Evolutionary conservation across 1,140 invertebrate species (phyloP), one percentile per base, ranked within the genome.

Genomic region (Drosophila asahinai): DNA sequence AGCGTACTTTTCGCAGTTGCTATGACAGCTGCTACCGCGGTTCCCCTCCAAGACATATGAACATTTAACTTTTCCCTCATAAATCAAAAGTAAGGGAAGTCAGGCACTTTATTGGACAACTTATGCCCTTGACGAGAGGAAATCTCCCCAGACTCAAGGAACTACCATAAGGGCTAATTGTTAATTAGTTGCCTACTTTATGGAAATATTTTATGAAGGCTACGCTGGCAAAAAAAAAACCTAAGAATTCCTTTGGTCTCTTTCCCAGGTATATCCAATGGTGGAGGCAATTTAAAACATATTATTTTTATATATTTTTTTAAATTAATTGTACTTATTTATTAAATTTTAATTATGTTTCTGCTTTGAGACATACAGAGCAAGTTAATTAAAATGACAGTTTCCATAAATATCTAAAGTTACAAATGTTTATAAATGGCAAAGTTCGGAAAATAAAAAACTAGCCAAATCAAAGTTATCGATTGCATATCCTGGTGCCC

Each of bases 21-120:
- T 11, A 40, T 40, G 54, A 40, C 54, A 57, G 36, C 36, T 57
- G 54, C 54, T 57, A 19, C 54, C 54, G 7, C 1, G 4, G 8
- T 38, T 15, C 17, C 22, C 30, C 12, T 8, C 1, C 17, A 55
- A 54, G 17, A 8, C 33, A 55, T 22, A 38, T 55, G 17, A 55
- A 55, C 19, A 55, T 40, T 55, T 15, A 55, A 55, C 33, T 55
- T 55, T 40, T 22, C 4, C 19, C 19, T 55, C 36, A 40, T 40
- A 55, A 55, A 55, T 55, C 11, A 55, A 55, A 40, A 55, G 36
- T 22, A 22, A n/a, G 33, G 17, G 5, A 55, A 55, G 36, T 14
- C 14, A 22, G 33, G 3, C 14, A 36, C 12, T 12, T 36, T 36
- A 19, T 38, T 19, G 27, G 12, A 14, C 1, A 0, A 38, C 52